Evolutionary conservation across 2,797 vertebrate species (phyloP).

Genomic region (Ptychobarbus kaznakovi): DNA sequence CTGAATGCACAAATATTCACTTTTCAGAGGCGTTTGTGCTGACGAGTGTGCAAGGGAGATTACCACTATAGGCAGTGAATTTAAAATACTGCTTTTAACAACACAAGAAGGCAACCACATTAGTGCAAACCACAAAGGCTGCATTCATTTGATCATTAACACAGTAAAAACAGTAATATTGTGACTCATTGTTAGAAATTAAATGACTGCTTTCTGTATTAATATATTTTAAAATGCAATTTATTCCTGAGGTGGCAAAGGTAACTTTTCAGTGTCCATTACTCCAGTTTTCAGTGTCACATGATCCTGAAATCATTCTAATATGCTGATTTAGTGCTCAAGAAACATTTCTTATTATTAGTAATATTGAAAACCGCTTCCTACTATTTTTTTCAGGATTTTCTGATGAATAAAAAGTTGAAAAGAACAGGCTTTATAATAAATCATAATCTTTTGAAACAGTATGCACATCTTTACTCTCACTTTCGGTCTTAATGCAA

Average conservation of each 20-base stretch:
- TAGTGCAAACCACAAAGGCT: background rate
- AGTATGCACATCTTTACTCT: too few species aligned
- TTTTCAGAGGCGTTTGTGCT: background rate
- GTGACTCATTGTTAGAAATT: background rate
- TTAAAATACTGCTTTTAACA: background rate
- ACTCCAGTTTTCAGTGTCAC: background rate
- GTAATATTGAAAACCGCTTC: too few species aligned
- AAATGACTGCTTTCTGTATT: background rate
- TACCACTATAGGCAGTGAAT: constrained; percentile 1
- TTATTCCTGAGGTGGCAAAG: background rate
- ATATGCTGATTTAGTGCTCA: background rate
- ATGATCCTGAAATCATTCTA: background rate
- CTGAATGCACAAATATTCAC: constrained; percentile 16
- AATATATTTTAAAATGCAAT: background rate
- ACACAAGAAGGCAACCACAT: background rate
- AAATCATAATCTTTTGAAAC: too few species aligned
- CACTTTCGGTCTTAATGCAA: too few species aligned
- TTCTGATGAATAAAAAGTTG: background rate
- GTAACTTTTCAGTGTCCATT: background rate
- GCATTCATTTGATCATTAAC: background rate
- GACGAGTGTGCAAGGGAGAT: background rate
- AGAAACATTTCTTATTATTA: too few species aligned
- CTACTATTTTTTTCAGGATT: background rate
- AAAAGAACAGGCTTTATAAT: background rate
- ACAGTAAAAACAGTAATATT: background rate